These are phyloP conservation scores for Hydra vulgaris DNA, from an alignment of 30 jellyfish, hydroid and myxozoan genomes.

Conservation along the genomic window DNA sequence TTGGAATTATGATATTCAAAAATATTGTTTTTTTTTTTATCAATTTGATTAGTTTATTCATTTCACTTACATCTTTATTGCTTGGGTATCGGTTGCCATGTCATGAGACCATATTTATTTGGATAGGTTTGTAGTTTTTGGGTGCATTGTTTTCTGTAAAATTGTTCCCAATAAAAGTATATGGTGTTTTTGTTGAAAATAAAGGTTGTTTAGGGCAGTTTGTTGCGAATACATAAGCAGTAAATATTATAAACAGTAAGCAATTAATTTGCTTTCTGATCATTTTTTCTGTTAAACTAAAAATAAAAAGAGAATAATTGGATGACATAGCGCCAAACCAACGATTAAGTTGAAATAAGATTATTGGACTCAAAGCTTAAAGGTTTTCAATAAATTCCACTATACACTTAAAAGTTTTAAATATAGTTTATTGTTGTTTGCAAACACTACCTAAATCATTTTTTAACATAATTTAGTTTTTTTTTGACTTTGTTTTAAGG, in stretches of 20 bases:
- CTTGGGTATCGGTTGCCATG: slow-evolving; percentile 94
- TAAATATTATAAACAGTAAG: not conserved
- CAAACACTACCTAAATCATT: too few relatives aligned
- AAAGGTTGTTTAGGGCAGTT: slow-evolving; percentile 2
- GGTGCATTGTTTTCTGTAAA: slow-evolving; percentile 33
- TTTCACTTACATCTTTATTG: slow-evolving; percentile 35
- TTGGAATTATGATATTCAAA: not conserved
- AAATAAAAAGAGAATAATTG: too few relatives aligned
- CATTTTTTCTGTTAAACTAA: too few relatives aligned
- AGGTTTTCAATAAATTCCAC: too few relatives aligned
- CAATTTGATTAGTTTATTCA: slow-evolving; percentile 12
- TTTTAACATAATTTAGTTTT: too few relatives aligned
- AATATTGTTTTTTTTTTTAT: not conserved
- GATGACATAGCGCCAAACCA: too few relatives aligned
- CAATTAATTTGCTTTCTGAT: not conserved
- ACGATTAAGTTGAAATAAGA: too few relatives aligned
- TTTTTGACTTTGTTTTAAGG: too few relatives aligned
- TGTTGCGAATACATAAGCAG: not conserved
- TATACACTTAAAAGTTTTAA: too few relatives aligned
- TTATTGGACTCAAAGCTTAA: too few relatives aligned
- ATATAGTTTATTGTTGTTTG: too few relatives aligned
- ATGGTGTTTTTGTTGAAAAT: slow-evolving; percentile 79
- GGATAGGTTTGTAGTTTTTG: slow-evolving; percentile 38
- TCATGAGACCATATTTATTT: slow-evolving; percentile 62
- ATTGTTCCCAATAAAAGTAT: slow-evolving; percentile 33